A percentile compares a stretch with the other conserved stretches of the same genome.
These are phyloP conservation scores for Acromyrmex echinatior DNA, from an alignment of 1,140 invertebrate genomes.

Conservation along the genomic window DNA sequence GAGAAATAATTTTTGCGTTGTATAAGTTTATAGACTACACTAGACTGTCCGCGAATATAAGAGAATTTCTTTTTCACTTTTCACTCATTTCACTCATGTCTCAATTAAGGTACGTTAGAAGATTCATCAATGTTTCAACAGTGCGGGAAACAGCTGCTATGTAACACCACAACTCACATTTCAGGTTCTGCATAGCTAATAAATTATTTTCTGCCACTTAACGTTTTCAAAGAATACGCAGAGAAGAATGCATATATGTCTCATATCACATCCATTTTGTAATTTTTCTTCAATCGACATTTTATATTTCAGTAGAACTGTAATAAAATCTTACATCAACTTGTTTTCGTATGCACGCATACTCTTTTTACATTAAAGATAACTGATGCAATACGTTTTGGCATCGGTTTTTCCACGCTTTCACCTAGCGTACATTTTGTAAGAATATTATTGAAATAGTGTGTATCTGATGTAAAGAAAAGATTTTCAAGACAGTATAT, in stretches of 20 bases:
- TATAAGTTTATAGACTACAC: background rate
- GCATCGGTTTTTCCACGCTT: background rate
- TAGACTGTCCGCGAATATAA: background rate
- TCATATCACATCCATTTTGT: background rate
- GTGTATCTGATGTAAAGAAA: background rate
- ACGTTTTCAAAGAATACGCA: background rate
- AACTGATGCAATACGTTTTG: background rate
- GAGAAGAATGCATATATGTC: background rate
- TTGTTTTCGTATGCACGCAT: background rate
- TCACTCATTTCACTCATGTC: background rate
- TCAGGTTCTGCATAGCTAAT: background rate
- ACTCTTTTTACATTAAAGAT: slow-evolving; percentile 10
- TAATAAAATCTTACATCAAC: background rate
- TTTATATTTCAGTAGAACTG: slow-evolving; percentile 23
- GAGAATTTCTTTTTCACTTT: slow-evolving; percentile 7
- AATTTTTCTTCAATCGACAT: background rate
- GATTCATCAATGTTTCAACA: slow-evolving; percentile 20
- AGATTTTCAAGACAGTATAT: background rate
- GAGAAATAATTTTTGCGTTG: background rate
- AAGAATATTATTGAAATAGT: slow-evolving; percentile 8
- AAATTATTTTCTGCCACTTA: slow-evolving; percentile 38
- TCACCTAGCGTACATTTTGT: background rate
- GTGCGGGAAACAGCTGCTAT: background rate
- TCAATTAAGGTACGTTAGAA: background rate
- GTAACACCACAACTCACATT: background rate